Conservation (phyloP, 2,888 invertebrate species). For the Hemaris fuciformis region DNA sequence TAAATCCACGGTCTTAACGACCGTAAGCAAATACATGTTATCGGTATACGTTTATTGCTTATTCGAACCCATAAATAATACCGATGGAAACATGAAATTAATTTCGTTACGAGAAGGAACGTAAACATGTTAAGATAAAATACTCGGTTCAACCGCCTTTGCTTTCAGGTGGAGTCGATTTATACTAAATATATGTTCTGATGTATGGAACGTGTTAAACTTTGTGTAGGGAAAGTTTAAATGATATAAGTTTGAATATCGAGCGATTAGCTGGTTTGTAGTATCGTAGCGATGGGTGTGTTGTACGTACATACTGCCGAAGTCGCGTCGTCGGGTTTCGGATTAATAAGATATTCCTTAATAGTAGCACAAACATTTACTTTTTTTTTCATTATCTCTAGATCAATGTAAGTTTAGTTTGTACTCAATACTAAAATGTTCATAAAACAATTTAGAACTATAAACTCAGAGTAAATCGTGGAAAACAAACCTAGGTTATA, state of each 20-base stretch:
- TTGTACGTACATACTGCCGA: no score
- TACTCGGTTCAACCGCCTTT: slow-evolving; percentile 43
- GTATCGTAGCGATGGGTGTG: not conserved
- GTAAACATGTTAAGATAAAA: slow-evolving; percentile 54
- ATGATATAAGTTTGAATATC: not conserved
- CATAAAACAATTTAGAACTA: no score
- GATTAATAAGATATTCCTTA: no score
- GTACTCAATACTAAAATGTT: no score
- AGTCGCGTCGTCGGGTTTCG: no score
- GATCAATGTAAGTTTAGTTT: no score
- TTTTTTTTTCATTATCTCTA: no score
- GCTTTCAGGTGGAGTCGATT: slow-evolving; percentile 36
- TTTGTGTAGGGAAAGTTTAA: slow-evolving; percentile 11
- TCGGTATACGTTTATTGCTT: slow-evolving; percentile 78
- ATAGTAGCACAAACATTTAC: no score
- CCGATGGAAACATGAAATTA: slow-evolving; percentile 75
- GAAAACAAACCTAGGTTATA: no score
- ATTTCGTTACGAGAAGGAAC: slow-evolving; percentile 69
- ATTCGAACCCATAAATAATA: slow-evolving; percentile 77
- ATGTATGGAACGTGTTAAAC: slow-evolving; percentile 1
- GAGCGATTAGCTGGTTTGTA: not conserved
- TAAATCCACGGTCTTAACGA: slow-evolving; percentile 78
- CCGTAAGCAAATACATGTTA: slow-evolving; percentile 78
- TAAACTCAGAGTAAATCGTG: no score
- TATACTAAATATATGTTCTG: slow-evolving; percentile 39